phyloP scores from a whole-genome alignment of 1,140 invertebrate genomes.

The Rhagoletis zephyria region DNA sequence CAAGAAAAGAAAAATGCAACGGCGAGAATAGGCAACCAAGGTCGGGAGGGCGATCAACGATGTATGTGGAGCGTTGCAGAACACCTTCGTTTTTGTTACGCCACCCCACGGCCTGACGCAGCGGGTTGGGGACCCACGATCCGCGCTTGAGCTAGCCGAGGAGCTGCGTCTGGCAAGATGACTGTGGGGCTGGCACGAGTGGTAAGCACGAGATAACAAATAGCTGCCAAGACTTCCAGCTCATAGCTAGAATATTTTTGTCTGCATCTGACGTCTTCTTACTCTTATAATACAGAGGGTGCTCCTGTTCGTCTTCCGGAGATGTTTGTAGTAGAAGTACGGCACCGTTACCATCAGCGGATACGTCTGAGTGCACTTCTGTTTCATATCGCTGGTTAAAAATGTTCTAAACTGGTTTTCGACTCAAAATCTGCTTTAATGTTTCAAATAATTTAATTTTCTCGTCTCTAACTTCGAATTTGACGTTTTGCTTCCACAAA shows the following conservation, averaged over 20 bases:
- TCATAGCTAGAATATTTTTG: conserved; percentile 66
- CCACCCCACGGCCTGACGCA: too few species aligned
- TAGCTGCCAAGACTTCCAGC: conserved; percentile 50
- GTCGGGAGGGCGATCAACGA: too few species aligned
- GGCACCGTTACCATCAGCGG: not conserved
- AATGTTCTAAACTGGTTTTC: conserved; percentile 68
- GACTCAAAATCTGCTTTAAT: conserved; percentile 54
- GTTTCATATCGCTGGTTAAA: conserved; percentile 58
- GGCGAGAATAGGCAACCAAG: too few species aligned
- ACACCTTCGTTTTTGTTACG: too few species aligned
- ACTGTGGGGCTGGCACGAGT: too few species aligned
- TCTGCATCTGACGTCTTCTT: conserved; percentile 57
- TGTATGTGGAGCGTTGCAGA: too few species aligned
- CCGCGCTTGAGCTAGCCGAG: too few species aligned
- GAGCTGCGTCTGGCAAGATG: too few species aligned
- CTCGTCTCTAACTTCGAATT: conserved; percentile 11
- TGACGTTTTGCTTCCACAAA: too few species aligned
- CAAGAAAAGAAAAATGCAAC: too few species aligned
- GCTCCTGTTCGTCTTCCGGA: not conserved
- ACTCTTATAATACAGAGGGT: not conserved
- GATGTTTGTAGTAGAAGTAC: not conserved
- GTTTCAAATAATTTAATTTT: not conserved
- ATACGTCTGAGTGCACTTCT: not conserved
- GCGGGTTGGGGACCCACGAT: too few species aligned
- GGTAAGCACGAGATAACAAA: conserved; percentile 47